Evolutionary conservation across 2,113 vertebrate species (phyloP), one percentile per base, ranked within the genome.

Genomic region (Thomomys bottae): DNA sequence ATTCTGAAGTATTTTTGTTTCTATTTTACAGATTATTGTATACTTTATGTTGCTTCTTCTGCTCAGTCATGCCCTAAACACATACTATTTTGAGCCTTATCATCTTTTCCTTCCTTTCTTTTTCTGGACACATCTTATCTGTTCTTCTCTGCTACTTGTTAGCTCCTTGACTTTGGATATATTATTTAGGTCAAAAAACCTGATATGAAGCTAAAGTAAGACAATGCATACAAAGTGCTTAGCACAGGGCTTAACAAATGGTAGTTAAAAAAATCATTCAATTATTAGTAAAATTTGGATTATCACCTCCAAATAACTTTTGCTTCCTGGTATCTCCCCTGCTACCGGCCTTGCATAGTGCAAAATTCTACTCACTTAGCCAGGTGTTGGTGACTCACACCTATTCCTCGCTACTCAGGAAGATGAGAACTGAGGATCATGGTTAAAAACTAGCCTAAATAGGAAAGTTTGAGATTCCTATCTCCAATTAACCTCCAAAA

Each of bases 211-310:
- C 30, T 49, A 38, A 84, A 86, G 28, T 45, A 40, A 82, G 21
- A 40, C 40, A 32, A 32, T 32, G n/a, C n/a, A n/a, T n/a, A n/a
- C n/a, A n/a, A n/a, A n/a, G n/a, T n/a, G 49, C 34, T n/a, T 72
- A 68, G 81, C 67, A 76, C 30, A 63, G 81, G 68, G 72, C 84
- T 88, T 61, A 42, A 17, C 64, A 79, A 88, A 80, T 23, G 17
- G 42, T 42, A 40, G 11, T 94, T 78, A 83, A 11, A 49, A 49
- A 49, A 49, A 79, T 78, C 38, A 36, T 73, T 71, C 45, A 7
- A 36, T 92, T 78, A 66, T 73, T 83, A 85, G 42, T 49, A 84
- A 87, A 57, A 85, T 57, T 38, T 32, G 32, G n/a, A 34, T 73
- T 38, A n/a, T 21, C 57, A 70, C 32, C 40, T 59, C 28, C 66